phyloP scores from a whole-genome alignment of 2,113 vertebrate species.

The Ceratotherium simum region DNA sequence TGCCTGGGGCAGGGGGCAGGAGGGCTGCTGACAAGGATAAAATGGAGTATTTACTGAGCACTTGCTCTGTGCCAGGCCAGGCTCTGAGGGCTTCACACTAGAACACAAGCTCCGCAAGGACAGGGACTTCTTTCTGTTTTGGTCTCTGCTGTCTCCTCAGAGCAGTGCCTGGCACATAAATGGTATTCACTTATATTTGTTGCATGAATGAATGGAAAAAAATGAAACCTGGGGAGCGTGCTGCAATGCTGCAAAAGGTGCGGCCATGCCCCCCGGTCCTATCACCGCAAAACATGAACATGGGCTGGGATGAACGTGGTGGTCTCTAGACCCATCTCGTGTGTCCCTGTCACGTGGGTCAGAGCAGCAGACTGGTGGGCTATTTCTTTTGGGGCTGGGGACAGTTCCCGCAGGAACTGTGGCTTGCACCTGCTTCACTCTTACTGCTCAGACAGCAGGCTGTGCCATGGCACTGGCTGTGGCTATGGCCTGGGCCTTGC shows the following conservation, averaged over 20 bases:
- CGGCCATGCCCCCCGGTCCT: fast-evolving
- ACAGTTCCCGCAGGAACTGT: neutral
- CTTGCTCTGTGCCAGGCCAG: no score
- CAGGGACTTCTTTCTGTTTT: neutral
- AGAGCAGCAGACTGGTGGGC: neutral
- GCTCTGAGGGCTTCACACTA: neutral
- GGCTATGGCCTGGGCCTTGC: neutral
- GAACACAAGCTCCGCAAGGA: neutral
- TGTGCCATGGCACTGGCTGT: neutral
- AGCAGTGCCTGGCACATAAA: neutral
- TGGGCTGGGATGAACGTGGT: fast-evolving
- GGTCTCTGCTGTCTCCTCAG: neutral
- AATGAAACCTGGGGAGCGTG: neutral
- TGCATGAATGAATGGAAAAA: neutral
- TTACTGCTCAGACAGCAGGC: neutral
- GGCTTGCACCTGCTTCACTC: neutral
- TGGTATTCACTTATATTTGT: fast-evolving
- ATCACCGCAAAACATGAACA: fast-evolving
- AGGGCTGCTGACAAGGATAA: neutral
- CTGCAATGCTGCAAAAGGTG: fast-evolving
- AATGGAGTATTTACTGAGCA: fast-evolving
- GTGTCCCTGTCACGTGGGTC: neutral
- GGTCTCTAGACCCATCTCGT: neutral
- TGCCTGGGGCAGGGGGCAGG: fast-evolving
- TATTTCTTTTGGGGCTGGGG: neutral